A percentile compares a stretch with the other conserved stretches of the same genome.
Evolutionary conservation across 2,113 vertebrate genomes (phyloP).

Genomic region (Galemys pyrenaicus): DNA sequence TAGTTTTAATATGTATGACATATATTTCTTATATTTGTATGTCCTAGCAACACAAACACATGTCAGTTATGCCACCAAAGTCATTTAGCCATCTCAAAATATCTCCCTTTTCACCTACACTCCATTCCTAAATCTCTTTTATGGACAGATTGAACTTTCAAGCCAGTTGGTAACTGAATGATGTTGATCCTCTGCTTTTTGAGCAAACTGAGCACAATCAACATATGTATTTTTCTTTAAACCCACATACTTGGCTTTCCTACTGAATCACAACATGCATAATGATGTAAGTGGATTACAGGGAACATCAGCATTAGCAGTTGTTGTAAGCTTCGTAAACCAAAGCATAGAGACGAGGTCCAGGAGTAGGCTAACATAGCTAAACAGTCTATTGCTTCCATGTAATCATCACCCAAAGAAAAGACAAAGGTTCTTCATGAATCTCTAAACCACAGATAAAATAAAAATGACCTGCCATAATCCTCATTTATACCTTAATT

Average conservation of each 20-base stretch:
- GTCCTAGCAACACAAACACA: neutral
- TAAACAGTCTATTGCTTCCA: neutral
- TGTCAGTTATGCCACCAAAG: neutral
- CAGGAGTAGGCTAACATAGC: conserved; percentile 51
- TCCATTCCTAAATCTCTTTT: neutral
- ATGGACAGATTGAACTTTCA: conserved; percentile 55
- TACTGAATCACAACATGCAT: conserved; percentile 63
- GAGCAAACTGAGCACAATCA: conserved; percentile 26
- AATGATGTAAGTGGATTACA: conserved; percentile 70
- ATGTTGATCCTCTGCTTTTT: conserved; percentile 49
- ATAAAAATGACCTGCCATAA: conserved; percentile 35
- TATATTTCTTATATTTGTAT: neutral
- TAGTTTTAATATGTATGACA: neutral
- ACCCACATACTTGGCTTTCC: conserved; percentile 43
- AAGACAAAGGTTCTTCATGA: conserved; percentile 9
- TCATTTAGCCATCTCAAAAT: neutral
- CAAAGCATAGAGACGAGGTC: conserved; percentile 50
- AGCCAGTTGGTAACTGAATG: conserved; percentile 56
- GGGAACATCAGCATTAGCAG: conserved; percentile 63
- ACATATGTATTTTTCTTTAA: conserved; percentile 50
- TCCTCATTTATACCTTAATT: conserved; percentile 17
- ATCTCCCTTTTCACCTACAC: neutral
- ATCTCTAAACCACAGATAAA: neutral
- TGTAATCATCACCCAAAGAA: conserved; percentile 51
- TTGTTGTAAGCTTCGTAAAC: conserved; percentile 61